Evolutionary conservation across 2,797 vertebrate genomes (phyloP), one percentile per base, ranked within the genome.

Genomic region (Carapus acus): DNA sequence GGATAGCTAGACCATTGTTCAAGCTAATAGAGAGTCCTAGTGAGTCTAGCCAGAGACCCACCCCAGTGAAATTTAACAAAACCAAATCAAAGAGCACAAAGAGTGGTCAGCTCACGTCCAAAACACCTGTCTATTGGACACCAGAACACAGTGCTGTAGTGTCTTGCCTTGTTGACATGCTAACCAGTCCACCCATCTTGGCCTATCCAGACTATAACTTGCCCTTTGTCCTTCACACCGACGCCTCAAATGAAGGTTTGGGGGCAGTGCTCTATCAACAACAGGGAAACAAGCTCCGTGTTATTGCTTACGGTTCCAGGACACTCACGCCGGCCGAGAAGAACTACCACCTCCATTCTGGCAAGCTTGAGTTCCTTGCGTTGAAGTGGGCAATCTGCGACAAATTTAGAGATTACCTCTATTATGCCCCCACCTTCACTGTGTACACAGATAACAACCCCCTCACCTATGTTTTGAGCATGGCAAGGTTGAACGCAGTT

Each of bases 371-470:
- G 4, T 58, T 65, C 4, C 8, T 58, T 1, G 42, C 42, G 0
- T 4, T 65, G 0, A 58, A 50, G 11, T 58, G 45, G 56, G 50
- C 27, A 2, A 12, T 60, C 0, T 54, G 40, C 20, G 50, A 59
- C 0, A 55, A 40, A 4, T 54, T 60, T 7, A 24, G 15, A 4
- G 55, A 58, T 4, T 48, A 49, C 6, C 12, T 60, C 2, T 54
- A 23, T 12, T 59, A 59, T 9, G 23, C 53, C 5, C 24, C 24
- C 4, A 5, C 4, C 24, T 27, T 27, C 24, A 27, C 24, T 5
- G 24, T 27, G 9, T 27, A 27, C 9, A 27, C 24, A 4, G 24
- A 27, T 9, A 27, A 27, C 24, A 38, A 55, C 4, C 52, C 33
- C 2, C 14, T 45, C 0, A 63, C 54, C 1, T 49, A 58, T 18